phyloP scores from a whole-genome alignment of 2,888 invertebrate genomes.

The Pediacus dermestoides region DNA sequence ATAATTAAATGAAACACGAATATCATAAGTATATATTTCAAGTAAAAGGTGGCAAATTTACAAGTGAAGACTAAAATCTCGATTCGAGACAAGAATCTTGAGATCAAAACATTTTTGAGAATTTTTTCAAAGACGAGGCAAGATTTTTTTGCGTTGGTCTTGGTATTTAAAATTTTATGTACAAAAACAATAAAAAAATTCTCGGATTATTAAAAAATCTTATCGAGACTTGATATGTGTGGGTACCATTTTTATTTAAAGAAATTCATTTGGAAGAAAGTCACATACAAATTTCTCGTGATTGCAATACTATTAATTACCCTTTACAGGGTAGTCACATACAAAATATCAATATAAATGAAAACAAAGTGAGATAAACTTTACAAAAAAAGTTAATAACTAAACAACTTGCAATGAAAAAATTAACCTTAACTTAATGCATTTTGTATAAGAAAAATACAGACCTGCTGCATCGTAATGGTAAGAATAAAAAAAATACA shows the following conservation, averaged over 20 bases:
- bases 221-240: too few relatives aligned
- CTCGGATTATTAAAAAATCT: too few relatives aligned
- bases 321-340: slow-evolving; percentile 27
- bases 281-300: slow-evolving; percentile 27
- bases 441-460: not conserved
- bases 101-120: too few relatives aligned
- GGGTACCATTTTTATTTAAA: slow-evolving; percentile 22
- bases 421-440: not conserved
- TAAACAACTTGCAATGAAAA: slow-evolving; percentile 17
- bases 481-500: slow-evolving; percentile 21
- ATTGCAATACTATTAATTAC: slow-evolving; percentile 31
- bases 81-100: too few relatives aligned
- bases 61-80: too few relatives aligned
- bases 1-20: too few relatives aligned
- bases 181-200: too few relatives aligned
- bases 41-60: too few relatives aligned
- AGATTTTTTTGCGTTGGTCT: too few relatives aligned
- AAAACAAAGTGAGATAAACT: slow-evolving; percentile 14
- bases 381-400: slow-evolving; percentile 29
- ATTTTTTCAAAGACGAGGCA: too few relatives aligned
- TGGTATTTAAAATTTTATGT: too few relatives aligned
- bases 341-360: slow-evolving; percentile 23
- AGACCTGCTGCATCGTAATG: not conserved
- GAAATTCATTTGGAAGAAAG: slow-evolving; percentile 27
- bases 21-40: too few relatives aligned